Evolutionary conservation across 2,888 invertebrate genomes (phyloP).

Genomic region (Caenorhabditis virilis): DNA sequence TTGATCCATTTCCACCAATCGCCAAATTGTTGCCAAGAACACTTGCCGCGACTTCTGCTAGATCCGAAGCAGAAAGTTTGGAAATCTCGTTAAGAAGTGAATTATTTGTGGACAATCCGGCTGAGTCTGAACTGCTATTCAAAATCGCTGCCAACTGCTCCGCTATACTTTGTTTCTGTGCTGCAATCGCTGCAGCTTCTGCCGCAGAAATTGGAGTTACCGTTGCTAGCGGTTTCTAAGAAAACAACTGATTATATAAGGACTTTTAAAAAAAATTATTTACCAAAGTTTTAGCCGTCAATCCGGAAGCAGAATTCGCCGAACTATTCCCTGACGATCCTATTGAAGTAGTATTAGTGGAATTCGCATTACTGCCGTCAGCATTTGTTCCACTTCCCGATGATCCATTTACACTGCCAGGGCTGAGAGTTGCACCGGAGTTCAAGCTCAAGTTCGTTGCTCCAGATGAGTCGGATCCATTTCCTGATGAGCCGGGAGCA

Average conservation of each 20-base stretch:
- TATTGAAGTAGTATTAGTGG: too few relatives aligned
- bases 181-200: constrained; percentile 21
- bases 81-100: constrained; percentile 23
- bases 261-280: not conserved
- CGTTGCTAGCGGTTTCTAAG: constrained; percentile 6
- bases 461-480: too few relatives aligned
- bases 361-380: too few relatives aligned
- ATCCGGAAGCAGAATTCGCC: not conserved
- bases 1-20: constrained; percentile 6
- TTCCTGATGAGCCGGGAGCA: too few relatives aligned
- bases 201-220: constrained; percentile 14
- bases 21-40: constrained; percentile 15
- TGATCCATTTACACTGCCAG: too few relatives aligned
- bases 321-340: too few relatives aligned
- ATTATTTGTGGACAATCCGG: constrained; percentile 8
- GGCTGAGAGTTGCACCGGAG: too few relatives aligned
- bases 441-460: too few relatives aligned
- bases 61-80: constrained; percentile 11
- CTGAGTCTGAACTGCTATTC: constrained; percentile 4
- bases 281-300: constrained; percentile 2
- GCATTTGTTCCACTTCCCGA: too few relatives aligned
- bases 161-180: constrained; percentile 9
- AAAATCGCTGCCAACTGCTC: constrained; percentile 14
- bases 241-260: not conserved
- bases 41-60: constrained; percentile 32